Conservation (phyloP, 1,140 invertebrate genomes). For the Planococcus citri region DNA sequence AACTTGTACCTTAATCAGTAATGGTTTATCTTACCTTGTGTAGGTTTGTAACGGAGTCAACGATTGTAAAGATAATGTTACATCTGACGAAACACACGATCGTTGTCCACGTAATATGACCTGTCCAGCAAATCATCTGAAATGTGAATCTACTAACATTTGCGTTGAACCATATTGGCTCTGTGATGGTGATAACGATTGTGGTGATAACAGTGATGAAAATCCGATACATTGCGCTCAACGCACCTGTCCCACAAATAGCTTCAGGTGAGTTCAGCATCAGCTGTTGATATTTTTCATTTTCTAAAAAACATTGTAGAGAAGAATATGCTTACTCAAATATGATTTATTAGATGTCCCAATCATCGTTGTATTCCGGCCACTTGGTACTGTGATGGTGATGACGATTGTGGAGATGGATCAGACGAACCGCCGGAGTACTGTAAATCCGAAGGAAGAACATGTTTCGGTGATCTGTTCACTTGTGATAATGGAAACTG, state of each 20-base stretch:
- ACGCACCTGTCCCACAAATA: constrained; percentile 78
- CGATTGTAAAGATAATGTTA: constrained; percentile 85
- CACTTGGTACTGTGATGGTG: constrained; percentile 85
- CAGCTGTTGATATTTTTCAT: too few relatives aligned
- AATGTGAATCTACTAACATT: constrained; percentile 86
- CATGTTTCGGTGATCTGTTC: constrained; percentile 88
- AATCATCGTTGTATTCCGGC: constrained; percentile 79
- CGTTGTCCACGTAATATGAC: constrained; percentile 74
- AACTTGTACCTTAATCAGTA: too few relatives aligned
- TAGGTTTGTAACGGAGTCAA: constrained; percentile 85
- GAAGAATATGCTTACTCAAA: too few relatives aligned
- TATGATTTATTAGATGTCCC: constrained; percentile 61
- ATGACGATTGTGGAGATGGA: constrained; percentile 79
- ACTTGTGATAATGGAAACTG: constrained; percentile 96
- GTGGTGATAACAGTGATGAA: constrained; percentile 91
- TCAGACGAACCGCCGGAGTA: constrained; percentile 83
- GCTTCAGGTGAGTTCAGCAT: constrained; percentile 63
- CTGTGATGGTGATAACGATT: constrained; percentile 89
- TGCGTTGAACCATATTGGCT: constrained; percentile 92
- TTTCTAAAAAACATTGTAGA: too few relatives aligned
- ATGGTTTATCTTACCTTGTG: too few relatives aligned
- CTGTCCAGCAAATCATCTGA: constrained; percentile 72
- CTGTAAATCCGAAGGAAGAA: constrained; percentile 84
- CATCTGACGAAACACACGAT: constrained; percentile 79
- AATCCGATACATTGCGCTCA: constrained; percentile 77